phyloP scores from a whole-genome alignment of 2,888 invertebrate genomes.

The Rhabditoides inermis region DNA sequence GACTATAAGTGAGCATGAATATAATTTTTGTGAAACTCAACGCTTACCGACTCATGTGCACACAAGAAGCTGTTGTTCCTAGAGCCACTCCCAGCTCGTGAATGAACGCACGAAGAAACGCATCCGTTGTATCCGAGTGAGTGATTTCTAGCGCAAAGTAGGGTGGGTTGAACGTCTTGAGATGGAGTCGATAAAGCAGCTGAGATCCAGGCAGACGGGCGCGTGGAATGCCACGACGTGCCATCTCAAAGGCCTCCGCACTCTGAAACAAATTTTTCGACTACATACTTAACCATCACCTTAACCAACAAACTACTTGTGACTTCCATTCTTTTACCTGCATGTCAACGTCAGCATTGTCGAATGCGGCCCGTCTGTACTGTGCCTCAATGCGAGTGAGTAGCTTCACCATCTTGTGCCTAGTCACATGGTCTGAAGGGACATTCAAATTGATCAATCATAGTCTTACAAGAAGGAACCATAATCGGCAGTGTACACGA shows the following conservation, averaged over 20 bases:
- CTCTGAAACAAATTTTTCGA: conserved; percentile 55
- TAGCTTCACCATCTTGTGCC: conserved; percentile 66
- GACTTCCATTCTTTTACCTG: conserved; percentile 54
- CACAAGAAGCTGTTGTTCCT: conserved; percentile 64
- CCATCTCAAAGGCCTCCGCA: conserved; percentile 81
- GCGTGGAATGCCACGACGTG: conserved; percentile 71
- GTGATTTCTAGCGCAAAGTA: conserved; percentile 78
- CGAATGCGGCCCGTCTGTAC: conserved; percentile 36
- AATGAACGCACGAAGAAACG: no score
- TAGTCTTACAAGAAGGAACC: conserved; percentile 15
- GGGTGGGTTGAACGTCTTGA: conserved; percentile 73
- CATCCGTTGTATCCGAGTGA: no score
- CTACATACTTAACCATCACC: not conserved
- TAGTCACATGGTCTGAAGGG: conserved; percentile 62
- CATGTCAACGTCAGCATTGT: conserved; percentile 65
- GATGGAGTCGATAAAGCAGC: conserved; percentile 74
- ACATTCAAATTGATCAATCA: not conserved
- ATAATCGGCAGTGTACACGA: conserved; percentile 16
- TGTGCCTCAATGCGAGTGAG: conserved; percentile 58
- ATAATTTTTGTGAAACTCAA: not conserved
- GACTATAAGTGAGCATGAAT: conserved; percentile 5
- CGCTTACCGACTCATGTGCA: not conserved
- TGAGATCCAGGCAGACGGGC: conserved; percentile 66
- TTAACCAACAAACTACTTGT: not conserved
- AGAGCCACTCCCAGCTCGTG: conserved; percentile 75